Evolutionary conservation across 2,888 invertebrate species (phyloP).

Genomic region (Sinopyrophorus schimmeli): DNA sequence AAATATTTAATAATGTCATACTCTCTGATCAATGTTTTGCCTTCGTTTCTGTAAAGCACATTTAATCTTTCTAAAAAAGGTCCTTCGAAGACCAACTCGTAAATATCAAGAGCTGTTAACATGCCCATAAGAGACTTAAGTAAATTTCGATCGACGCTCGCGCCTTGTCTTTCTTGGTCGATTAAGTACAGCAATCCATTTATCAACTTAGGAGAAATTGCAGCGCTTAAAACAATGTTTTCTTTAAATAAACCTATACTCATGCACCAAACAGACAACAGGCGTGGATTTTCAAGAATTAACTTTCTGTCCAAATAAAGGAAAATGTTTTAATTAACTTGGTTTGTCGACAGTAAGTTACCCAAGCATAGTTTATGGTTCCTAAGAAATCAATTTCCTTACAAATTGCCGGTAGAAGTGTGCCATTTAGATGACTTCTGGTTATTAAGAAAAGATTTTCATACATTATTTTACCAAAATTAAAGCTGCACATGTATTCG

Average conservation of each 20-base stretch:
- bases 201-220: conserved; percentile 84
- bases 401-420: conserved; percentile 80
- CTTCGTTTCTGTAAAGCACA: conserved; percentile 86
- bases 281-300: conserved; percentile 87
- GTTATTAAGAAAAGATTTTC: conserved; percentile 79
- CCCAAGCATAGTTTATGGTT: conserved; percentile 89
- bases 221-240: conserved; percentile 82
- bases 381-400: conserved; percentile 87
- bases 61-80: conserved; percentile 89
- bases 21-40: conserved; percentile 83
- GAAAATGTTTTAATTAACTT: conserved; percentile 98
- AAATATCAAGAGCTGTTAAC: conserved; percentile 92
- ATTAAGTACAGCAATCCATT: conserved; percentile 88
- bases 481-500: conserved; percentile 94
- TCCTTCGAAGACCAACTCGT: conserved; percentile 80
- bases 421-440: conserved; percentile 82
- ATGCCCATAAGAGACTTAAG: conserved; percentile 90
- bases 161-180: conserved; percentile 86
- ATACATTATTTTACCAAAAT: conserved; percentile 87
- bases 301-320: conserved; percentile 93
- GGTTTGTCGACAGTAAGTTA: conserved; percentile 92
- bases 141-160: conserved; percentile 82
- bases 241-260: conserved; percentile 88
- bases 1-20: conserved; percentile 75
- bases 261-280: conserved; percentile 95